Conservation (phyloP, 2,797 vertebrate species). For the Pantherophis alleghaniensis region DNA sequence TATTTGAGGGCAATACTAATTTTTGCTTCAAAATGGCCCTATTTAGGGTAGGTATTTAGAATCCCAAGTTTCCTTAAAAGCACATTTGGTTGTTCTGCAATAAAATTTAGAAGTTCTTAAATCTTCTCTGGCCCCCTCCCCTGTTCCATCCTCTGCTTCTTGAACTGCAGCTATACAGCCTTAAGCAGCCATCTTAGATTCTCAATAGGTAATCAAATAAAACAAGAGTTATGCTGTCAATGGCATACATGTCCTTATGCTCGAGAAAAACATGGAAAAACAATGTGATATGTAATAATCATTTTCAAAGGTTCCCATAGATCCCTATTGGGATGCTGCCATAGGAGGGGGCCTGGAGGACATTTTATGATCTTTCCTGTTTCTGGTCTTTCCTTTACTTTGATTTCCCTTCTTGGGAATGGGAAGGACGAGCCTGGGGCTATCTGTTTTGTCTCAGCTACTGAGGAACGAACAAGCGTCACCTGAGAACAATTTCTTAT, state of each 20-base stretch:
- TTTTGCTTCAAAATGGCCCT: neutral
- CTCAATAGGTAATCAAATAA: slow-evolving; percentile 3
- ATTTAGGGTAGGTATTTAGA: neutral
- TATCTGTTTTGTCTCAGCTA: too few species aligned
- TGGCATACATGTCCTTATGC: neutral
- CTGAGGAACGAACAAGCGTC: too few species aligned
- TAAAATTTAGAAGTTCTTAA: neutral
- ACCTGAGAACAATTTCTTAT: too few species aligned
- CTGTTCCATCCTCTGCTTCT: neutral
- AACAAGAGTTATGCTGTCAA: neutral
- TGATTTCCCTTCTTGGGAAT: too few species aligned
- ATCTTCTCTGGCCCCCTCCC: neutral
- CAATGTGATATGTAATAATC: neutral
- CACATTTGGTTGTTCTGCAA: slow-evolving; percentile 5
- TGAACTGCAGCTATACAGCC: neutral
- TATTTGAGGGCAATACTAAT: neutral
- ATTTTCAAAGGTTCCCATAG: neutral
- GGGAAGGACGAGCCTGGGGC: too few species aligned
- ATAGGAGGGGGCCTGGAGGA: too few species aligned
- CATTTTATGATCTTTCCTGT: too few species aligned
- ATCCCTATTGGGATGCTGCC: too few species aligned
- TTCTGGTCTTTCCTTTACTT: too few species aligned
- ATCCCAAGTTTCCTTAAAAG: neutral
- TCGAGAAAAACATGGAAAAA: neutral
- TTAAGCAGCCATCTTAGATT: neutral